Base-by-base conservation (phyloP, 1,140 invertebrate genomes). In the Protaetia brevitarsis region DNA sequence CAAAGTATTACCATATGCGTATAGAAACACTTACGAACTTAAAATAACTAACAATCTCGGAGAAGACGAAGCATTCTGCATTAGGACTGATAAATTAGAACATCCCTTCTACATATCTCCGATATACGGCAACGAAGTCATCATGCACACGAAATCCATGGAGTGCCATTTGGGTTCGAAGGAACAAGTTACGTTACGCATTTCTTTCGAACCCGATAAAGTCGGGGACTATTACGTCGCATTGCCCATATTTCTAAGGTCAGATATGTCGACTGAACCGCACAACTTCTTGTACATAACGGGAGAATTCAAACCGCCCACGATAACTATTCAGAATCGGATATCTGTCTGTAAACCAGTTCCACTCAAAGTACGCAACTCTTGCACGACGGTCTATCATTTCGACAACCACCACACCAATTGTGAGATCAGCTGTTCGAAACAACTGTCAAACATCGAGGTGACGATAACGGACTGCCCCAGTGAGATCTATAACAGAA, bases 171-270 rank as follows among this genome's bases (percentile, higher is more conserved):
- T 70, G 8, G 23, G 30, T 21, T 8, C 69, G 1, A 27, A 68
- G 6, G 61, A 66, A 27, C 6, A 26, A 16, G 41, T 66, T 8
- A 26, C 21, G 7, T 68, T 70, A 3, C 13, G 60, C 0, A 41
- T 63, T 3, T 26, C 4, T 6, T 70, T 36, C 56, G 19, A 13
- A n/a, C 68, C 66, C 4, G 10, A 8, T 0, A 16, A 7, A 10
- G 23, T 30, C 7, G 68, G 68, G 4, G 4, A 13, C 1, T 45
- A 58, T 30, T 5, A 10, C 7, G 26, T 56, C 0, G 10, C 34
- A n/a, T 21, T 70, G 8, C 63, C 66, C 8, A 41, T 67, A 21
- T 64, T 64, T 31, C 13, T 67, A 10, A 65, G 37, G 45, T 63
- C 63, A 51, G 67, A 66, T 34, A 26, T 51, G 13, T 56, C 58